These are phyloP conservation scores for Notarius lentiginosus DNA, from an alignment of 2,113 vertebrate species.

Conservation along the genomic window DNA sequence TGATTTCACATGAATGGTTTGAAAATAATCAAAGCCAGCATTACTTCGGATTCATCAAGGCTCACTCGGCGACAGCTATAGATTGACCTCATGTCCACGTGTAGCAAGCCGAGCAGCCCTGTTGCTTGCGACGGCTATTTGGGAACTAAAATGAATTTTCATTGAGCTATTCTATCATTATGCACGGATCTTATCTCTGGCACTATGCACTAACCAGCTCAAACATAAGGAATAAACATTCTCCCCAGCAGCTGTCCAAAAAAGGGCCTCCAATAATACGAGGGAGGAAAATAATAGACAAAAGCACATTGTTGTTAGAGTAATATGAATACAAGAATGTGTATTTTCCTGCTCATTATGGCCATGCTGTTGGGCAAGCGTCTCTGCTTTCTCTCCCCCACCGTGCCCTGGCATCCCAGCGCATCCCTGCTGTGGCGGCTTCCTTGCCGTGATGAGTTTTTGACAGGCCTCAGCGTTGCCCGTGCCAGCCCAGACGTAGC, in stretches of 20 bases:
- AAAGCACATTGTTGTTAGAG: slow-evolving; percentile 71
- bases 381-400: slow-evolving; percentile 71
- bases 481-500: slow-evolving; percentile 75
- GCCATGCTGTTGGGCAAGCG: slow-evolving; percentile 67
- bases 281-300: slow-evolving; percentile 54
- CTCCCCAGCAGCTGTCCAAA: slow-evolving; percentile 11
- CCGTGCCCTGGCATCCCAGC: slow-evolving; percentile 70
- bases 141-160: slow-evolving; percentile 57
- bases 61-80: slow-evolving; percentile 61
- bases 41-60: slow-evolving; percentile 60
- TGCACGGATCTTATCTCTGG: slow-evolving; percentile 31
- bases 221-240: slow-evolving; percentile 22
- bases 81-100: slow-evolving; percentile 68
- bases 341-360: slow-evolving; percentile 74
- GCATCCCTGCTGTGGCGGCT: slow-evolving; percentile 73
- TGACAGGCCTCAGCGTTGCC: slow-evolving; percentile 75
- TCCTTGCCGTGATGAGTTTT: slow-evolving; percentile 78
- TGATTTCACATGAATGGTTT: slow-evolving; percentile 74
- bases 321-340: slow-evolving; percentile 74
- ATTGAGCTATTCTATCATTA: slow-evolving; percentile 29
- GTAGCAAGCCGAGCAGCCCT: slow-evolving; percentile 57
- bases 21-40: slow-evolving; percentile 67
- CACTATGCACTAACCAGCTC: neutral
- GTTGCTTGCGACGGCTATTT: slow-evolving; percentile 51
- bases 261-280: slow-evolving; percentile 40